phyloP scores from a whole-genome alignment of 2,113 vertebrate species.

The Gopherus evgoodei region DNA sequence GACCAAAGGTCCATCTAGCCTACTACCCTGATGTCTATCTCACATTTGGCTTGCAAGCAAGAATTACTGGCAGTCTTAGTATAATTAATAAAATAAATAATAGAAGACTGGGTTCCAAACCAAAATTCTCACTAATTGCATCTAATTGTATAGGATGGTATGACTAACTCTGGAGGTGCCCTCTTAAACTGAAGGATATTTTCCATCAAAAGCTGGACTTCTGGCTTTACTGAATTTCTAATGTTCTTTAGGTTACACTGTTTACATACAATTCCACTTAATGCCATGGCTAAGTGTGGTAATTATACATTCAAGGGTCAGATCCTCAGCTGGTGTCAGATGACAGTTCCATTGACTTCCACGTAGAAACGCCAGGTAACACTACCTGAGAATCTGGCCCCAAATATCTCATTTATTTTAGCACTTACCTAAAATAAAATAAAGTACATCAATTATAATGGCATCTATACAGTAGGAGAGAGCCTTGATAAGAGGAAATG shows the following conservation, averaged over 20 bases:
- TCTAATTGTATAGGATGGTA: background rate
- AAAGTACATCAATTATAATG: background rate
- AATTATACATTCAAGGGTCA: background rate
- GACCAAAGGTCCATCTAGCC: no score
- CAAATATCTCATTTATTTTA: background rate
- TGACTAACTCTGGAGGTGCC: background rate
- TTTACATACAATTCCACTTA: background rate
- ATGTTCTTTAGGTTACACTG: background rate
- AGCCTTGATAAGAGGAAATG: background rate
- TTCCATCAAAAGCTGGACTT: background rate
- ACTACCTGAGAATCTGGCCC: background rate
- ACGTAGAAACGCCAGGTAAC: background rate
- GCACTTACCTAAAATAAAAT: background rate
- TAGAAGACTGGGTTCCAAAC: background rate
- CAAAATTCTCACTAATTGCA: background rate
- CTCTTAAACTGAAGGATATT: background rate
- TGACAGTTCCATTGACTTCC: fast-evolving
- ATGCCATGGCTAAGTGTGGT: background rate
- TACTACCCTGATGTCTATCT: background rate
- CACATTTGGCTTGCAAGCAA: background rate
- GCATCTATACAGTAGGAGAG: background rate
- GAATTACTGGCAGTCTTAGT: background rate
- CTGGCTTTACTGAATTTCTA: background rate
- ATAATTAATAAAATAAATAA: background rate
- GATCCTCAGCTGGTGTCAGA: background rate